Evolutionary conservation across 2,888 invertebrate genomes (phyloP), one percentile per base, ranked within the genome.

Genomic region (Ctenicera cuprea): DNA sequence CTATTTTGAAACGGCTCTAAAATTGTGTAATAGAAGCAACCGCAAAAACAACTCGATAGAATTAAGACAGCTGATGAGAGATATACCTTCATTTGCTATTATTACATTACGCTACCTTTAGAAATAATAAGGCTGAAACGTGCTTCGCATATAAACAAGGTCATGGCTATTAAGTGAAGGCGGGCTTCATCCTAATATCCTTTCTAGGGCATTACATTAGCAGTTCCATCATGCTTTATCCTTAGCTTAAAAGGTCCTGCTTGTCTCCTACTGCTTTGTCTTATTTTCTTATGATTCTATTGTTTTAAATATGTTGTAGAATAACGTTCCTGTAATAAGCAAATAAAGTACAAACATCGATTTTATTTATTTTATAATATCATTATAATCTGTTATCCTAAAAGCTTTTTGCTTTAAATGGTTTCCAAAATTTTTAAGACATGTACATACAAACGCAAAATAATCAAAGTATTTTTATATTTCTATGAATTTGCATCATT

Each of bases 221-320:
- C 74, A 74, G 74, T 74, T 74, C 67, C 71, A 71, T 74, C 74
- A 74, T 74, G 74, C 74, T 71, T 70, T 71, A 71, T 59, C 70
- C 67, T 71, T 71, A 71, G 71, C 65, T 74, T 74, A 70, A 74
- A 74, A 74, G 71, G 69, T 65, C 71, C 59, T 69, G 64, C 54
- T 63, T 65, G 62, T 63, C 69, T 73, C 64, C 65, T 70, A 65
- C 73, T 64, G 69, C 69, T 69, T 69, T 71, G 64, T 61, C 65
- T 73, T 73, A 73, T 73, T 70, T 65, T 48, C 65, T 73, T 73
- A 73, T 65, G 65, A 33, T 37, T 45, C 37, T 45, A 73, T 63
- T 59, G 59, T 38, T 59, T 59, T 37, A 59, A 59, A 8, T 38
- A 59, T 20, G 38, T 54, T 54, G 16, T n/a, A 54, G 26, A 54